phyloP scores from a whole-genome alignment of 2,888 invertebrate genomes.

The Drosophila niveifrons region DNA sequence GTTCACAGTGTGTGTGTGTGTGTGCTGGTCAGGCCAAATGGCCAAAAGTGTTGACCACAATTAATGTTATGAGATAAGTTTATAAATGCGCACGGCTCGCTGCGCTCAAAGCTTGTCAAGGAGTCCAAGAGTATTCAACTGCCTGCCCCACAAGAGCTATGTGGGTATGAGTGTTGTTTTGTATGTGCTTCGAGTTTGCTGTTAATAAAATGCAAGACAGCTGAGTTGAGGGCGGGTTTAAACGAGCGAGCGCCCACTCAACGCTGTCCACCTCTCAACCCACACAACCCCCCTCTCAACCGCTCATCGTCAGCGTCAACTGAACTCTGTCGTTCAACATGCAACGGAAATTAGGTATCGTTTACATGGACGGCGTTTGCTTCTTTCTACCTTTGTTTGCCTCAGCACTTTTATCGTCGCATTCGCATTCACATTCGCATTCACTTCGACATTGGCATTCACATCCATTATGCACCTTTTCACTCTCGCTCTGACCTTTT shows the following conservation, averaged over 20 bases:
- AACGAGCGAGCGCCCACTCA: not conserved
- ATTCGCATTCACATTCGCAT: conserved; percentile 12
- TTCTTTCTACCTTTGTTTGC: conserved; percentile 47
- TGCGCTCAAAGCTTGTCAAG: conserved; percentile 58
- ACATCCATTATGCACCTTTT: conserved; percentile 73
- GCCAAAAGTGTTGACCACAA: conserved; percentile 84
- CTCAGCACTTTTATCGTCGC: conserved; percentile 47
- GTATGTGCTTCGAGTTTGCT: conserved; percentile 19
- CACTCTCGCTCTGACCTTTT: conserved; percentile 51
- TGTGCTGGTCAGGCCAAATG: conserved; percentile 65
- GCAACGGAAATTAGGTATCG: conserved; percentile 80
- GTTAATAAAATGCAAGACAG: conserved; percentile 77
- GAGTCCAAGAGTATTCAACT: conserved; percentile 16
- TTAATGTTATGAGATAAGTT: conserved; percentile 85
- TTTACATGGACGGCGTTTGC: conserved; percentile 65
- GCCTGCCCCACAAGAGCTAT: not conserved
- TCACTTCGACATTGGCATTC: conserved; percentile 19
- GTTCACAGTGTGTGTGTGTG: conserved; percentile 36
- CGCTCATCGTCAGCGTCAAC: too few relatives aligned
- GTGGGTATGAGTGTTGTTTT: not conserved
- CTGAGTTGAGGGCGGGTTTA: conserved; percentile 7
- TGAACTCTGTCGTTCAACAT: conserved; percentile 32
- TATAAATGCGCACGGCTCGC: conserved; percentile 75
- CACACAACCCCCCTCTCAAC: not conserved
- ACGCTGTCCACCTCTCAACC: conserved; percentile 5